These are phyloP conservation scores for Caenorhabditis sulstoni DNA, from an alignment of 2,888 invertebrate genomes.

Conservation along the genomic window DNA sequence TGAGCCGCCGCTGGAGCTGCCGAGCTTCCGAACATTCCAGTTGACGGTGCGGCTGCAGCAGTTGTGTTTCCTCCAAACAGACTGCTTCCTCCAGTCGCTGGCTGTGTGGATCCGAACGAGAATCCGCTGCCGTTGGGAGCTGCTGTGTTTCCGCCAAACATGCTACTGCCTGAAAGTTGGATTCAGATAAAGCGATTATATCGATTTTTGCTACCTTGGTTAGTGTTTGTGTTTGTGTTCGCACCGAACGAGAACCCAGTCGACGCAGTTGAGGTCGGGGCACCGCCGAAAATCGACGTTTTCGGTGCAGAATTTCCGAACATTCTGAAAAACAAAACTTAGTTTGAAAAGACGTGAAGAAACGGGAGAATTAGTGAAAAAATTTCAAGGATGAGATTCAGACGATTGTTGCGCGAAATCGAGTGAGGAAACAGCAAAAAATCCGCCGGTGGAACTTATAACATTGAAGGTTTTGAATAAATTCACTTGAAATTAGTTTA, in stretches of 20 bases:
- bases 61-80: conserved; percentile 14
- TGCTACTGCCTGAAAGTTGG: conserved; percentile 9
- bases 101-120: conserved; percentile 8
- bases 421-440: no score
- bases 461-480: no score
- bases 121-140: conserved; percentile 6
- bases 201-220: conserved; percentile 20
- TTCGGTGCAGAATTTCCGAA: conserved; percentile 41
- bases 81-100: background rate
- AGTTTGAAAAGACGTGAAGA: no score
- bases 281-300: conserved; percentile 36
- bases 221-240: conserved; percentile 9
- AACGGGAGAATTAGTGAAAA: no score
- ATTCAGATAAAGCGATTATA: background rate
- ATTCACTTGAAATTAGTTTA: no score
- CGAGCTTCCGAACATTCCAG: background rate
- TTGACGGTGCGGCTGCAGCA: background rate
- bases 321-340: conserved; percentile 33
- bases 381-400: no score
- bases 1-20: background rate
- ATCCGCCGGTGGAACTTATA: no score
- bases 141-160: conserved; percentile 26
- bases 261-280: conserved; percentile 29
- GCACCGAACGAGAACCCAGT: conserved; percentile 48
- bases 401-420: no score